These are phyloP conservation scores for Apeltes quadracus DNA, from an alignment of 2,113 vertebrate species.

Conservation along the genomic window DNA sequence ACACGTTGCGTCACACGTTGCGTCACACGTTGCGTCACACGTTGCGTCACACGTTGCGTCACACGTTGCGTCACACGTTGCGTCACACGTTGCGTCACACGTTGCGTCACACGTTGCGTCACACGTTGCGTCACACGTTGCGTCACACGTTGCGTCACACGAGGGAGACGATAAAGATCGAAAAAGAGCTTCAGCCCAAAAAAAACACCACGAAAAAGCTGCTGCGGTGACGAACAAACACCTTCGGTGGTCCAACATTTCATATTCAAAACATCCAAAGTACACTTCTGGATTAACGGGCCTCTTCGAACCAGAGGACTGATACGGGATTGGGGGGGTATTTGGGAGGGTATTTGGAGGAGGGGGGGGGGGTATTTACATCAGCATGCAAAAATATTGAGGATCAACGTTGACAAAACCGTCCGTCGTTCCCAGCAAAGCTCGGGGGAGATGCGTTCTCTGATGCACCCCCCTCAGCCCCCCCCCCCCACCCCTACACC, in stretches of 20 bases:
- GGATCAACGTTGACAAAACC: slow-evolving; percentile 50
- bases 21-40: too few species aligned
- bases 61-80: too few species aligned
- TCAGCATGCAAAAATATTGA: slow-evolving; percentile 79
- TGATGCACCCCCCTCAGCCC: neutral
- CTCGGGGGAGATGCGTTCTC: neutral
- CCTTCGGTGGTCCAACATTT: slow-evolving; percentile 61
- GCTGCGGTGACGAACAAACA: slow-evolving; percentile 70
- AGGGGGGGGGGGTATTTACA: slow-evolving; percentile 65
- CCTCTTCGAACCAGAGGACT: slow-evolving; percentile 60
- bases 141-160: slow-evolving; percentile 67
- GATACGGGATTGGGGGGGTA: slow-evolving; percentile 51
- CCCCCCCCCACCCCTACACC: neutral
- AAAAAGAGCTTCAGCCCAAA: slow-evolving; percentile 68
- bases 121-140: too few species aligned
- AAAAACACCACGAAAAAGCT: slow-evolving; percentile 71
- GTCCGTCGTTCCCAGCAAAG: slow-evolving; percentile 36
- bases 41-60: too few species aligned
- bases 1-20: too few species aligned
- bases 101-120: too few species aligned
- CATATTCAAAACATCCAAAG: slow-evolving; percentile 64
- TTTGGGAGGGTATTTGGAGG: slow-evolving; percentile 35
- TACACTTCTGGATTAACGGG: slow-evolving; percentile 51
- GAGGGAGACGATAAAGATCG: slow-evolving; percentile 53
- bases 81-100: too few species aligned